These are phyloP conservation scores for Pelosia muscerda DNA, from an alignment of 2,888 invertebrate genomes.

Conservation along the genomic window DNA sequence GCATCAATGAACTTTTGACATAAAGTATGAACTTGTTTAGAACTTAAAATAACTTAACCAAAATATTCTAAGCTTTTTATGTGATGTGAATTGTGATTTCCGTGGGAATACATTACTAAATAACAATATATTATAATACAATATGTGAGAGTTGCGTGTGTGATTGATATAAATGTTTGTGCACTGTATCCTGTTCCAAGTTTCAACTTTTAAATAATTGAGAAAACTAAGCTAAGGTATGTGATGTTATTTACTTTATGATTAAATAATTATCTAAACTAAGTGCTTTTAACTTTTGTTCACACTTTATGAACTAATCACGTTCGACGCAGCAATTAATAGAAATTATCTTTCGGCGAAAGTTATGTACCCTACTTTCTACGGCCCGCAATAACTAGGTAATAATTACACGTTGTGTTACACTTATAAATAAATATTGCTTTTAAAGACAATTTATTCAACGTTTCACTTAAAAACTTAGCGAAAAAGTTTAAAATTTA, in stretches of 20 bases:
- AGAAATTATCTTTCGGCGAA: constrained; percentile 43
- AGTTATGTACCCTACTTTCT: constrained; percentile 60
- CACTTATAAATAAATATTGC: constrained; percentile 13
- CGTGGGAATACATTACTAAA: constrained; percentile 67
- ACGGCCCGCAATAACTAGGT: constrained; percentile 32
- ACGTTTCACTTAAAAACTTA: background rate
- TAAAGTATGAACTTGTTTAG: constrained; percentile 76
- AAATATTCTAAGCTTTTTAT: constrained; percentile 80
- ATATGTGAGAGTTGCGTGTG: constrained; percentile 65
- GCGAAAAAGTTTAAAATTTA: background rate
- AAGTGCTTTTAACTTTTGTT: constrained; percentile 19
- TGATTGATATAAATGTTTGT: constrained; percentile 53
- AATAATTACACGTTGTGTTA: constrained; percentile 32
- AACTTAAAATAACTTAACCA: constrained; percentile 83
- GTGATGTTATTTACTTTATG: constrained; percentile 51
- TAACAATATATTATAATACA: constrained; percentile 67
- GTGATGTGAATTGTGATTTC: constrained; percentile 76
- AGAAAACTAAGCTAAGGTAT: constrained; percentile 54
- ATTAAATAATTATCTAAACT: constrained; percentile 25
- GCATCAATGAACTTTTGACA: constrained; percentile 84
- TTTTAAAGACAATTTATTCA: no score
- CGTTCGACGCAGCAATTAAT: constrained; percentile 11
- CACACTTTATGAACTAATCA: constrained; percentile 4
- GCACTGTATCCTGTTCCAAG: constrained; percentile 54
- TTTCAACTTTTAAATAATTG: constrained; percentile 47